phyloP scores from a whole-genome alignment of 2,113 vertebrate genomes.

The Azemiops feae region DNA sequence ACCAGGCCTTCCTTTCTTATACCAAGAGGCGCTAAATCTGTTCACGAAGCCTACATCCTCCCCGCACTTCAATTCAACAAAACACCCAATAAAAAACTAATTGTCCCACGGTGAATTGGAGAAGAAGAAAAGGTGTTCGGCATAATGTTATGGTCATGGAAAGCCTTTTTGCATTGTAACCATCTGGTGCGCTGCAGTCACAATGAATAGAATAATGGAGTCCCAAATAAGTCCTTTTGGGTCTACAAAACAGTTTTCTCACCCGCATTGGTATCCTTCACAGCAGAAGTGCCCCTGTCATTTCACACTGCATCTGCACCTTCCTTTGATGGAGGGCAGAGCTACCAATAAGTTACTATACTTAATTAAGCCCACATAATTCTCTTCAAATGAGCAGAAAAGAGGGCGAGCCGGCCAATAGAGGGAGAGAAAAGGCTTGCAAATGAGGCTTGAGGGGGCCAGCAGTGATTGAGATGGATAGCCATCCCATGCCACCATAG shows the following conservation, averaged over 20 bases:
- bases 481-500: slow-evolving; percentile 80
- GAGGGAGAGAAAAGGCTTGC: slow-evolving; percentile 70
- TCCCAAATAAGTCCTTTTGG: slow-evolving; percentile 85
- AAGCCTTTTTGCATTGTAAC: slow-evolving; percentile 83
- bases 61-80: slow-evolving; percentile 71
- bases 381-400: slow-evolving; percentile 77
- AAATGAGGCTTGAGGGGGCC: slow-evolving; percentile 84
- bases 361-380: slow-evolving; percentile 90
- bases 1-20: slow-evolving; percentile 65
- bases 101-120: slow-evolving; percentile 81
- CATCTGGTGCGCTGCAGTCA: slow-evolving; percentile 83
- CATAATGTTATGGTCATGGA: slow-evolving; percentile 76
- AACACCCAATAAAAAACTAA: slow-evolving; percentile 84
- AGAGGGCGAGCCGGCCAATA: slow-evolving; percentile 70
- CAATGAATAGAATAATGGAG: slow-evolving; percentile 84
- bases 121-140: slow-evolving; percentile 80
- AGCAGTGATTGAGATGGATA: slow-evolving; percentile 80
- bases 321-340: slow-evolving; percentile 75
- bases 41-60: slow-evolving; percentile 45
- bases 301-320: slow-evolving; percentile 91
- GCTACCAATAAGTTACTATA: slow-evolving; percentile 88
- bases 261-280: slow-evolving; percentile 84
- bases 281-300: slow-evolving; percentile 70
- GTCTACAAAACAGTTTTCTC: slow-evolving; percentile 73
- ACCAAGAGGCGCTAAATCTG: slow-evolving; percentile 69